Evolutionary conservation across 2,113 vertebrate genomes (phyloP).

Genomic region (Dipodomys ordii): DNA sequence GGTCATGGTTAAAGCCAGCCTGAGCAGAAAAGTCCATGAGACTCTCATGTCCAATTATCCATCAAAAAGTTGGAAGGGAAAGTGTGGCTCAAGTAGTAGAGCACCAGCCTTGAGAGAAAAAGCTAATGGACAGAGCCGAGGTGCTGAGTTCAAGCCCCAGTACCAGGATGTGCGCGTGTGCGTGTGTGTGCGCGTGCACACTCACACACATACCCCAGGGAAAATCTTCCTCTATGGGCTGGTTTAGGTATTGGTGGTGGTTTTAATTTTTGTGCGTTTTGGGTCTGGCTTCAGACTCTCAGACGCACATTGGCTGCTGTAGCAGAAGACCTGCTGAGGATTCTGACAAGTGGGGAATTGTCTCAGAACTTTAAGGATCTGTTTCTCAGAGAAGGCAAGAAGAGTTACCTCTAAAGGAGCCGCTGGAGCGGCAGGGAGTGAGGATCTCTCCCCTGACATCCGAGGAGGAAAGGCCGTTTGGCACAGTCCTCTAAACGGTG

Average conservation of each 20-base stretch:
- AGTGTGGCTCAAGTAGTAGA: too few relatives aligned
- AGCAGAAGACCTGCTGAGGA: background rate
- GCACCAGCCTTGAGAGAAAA: too few relatives aligned
- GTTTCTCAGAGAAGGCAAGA: background rate
- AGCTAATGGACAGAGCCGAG: too few relatives aligned
- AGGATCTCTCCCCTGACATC: too few relatives aligned
- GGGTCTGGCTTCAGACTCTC: background rate
- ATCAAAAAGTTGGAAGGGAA: too few relatives aligned
- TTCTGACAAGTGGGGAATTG: conserved; percentile 12
- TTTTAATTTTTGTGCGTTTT: conserved; percentile 51
- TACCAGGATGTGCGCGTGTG: too few relatives aligned
- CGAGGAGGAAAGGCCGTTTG: background rate
- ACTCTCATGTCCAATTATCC: too few relatives aligned
- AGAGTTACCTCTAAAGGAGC: background rate
- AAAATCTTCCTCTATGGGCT: background rate
- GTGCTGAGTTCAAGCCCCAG: too few relatives aligned
- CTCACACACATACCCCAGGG: too few relatives aligned
- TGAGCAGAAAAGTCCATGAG: too few relatives aligned
- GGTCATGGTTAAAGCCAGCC: too few relatives aligned
- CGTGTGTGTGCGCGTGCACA: too few relatives aligned
- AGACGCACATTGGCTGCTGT: background rate
- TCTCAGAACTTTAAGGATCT: conserved; percentile 17
- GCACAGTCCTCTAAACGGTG: background rate
- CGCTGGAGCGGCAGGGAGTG: background rate
- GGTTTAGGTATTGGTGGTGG: background rate